Evolutionary conservation across 2,113 vertebrate species (phyloP).

Genomic region (crab-eating macaque (Macaca fascicularis)): DNA sequence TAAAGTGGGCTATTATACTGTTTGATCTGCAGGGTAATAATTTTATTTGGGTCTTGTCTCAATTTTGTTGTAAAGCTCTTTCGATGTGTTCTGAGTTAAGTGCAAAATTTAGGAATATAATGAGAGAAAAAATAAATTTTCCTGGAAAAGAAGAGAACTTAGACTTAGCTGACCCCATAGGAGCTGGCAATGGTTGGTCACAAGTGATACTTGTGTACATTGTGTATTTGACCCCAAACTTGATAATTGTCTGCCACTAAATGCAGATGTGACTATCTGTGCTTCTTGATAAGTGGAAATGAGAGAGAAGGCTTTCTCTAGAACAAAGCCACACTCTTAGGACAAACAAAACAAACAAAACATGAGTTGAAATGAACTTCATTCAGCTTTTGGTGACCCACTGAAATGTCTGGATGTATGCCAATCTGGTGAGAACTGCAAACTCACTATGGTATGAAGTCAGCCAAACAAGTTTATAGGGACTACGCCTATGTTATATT

Average conservation of each 20-base stretch:
- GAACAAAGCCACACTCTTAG: neutral
- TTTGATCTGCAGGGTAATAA: neutral
- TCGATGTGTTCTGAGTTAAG: neutral
- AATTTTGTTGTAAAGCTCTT: neutral
- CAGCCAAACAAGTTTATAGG: neutral
- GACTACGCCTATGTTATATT: fast-evolving
- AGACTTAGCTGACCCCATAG: neutral
- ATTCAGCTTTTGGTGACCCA: neutral
- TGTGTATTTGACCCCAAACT: neutral
- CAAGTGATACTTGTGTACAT: neutral
- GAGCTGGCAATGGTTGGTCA: neutral
- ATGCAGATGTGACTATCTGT: neutral
- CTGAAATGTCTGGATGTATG: neutral
- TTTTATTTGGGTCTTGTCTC: neutral
- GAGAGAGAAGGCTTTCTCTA: neutral
- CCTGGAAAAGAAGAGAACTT: neutral
- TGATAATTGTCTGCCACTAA: neutral
- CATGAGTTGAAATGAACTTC: neutral
- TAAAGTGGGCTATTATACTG: neutral
- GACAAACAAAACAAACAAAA: neutral
- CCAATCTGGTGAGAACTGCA: neutral
- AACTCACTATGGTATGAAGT: neutral
- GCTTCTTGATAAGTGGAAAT: neutral
- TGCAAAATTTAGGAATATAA: neutral
- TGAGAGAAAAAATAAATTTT: neutral